Conservation (phyloP, 2,888 invertebrate species). For the Drosophila hamatofila region DNA sequence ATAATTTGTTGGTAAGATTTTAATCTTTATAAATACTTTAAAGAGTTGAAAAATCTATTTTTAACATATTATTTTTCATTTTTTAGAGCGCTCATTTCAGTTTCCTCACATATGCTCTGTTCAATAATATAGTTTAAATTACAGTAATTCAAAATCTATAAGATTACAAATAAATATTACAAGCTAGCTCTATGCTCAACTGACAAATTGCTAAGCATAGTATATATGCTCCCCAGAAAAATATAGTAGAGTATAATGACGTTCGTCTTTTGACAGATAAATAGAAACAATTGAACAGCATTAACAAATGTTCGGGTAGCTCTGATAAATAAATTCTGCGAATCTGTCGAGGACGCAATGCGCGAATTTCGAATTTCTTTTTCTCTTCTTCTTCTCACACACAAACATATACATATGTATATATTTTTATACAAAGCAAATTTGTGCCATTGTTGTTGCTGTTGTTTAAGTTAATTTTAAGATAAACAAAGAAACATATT, state of each 20-base stretch:
- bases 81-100: too few relatives aligned
- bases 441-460: slow-evolving; percentile 6
- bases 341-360: slow-evolving; percentile 70
- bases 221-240: background rate
- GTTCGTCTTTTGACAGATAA: slow-evolving; percentile 55
- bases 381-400: slow-evolving; percentile 11
- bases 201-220: background rate
- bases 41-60: too few relatives aligned
- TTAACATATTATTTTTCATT: too few relatives aligned
- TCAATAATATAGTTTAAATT: too few relatives aligned
- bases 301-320: slow-evolving; percentile 64
- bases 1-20: too few relatives aligned
- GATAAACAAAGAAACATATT: slow-evolving; percentile 54
- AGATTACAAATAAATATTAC: too few relatives aligned
- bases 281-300: slow-evolving; percentile 74
- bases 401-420: background rate
- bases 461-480: slow-evolving; percentile 54
- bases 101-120: too few relatives aligned
- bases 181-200: background rate
- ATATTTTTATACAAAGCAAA: slow-evolving; percentile 5
- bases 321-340: slow-evolving; percentile 75
- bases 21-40: too few relatives aligned
- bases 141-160: too few relatives aligned
- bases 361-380: slow-evolving; percentile 57
- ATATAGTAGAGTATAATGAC: slow-evolving; percentile 44